Evolutionary conservation across 2,797 vertebrate genomes (phyloP).

Genomic region (Platalea minor): DNA sequence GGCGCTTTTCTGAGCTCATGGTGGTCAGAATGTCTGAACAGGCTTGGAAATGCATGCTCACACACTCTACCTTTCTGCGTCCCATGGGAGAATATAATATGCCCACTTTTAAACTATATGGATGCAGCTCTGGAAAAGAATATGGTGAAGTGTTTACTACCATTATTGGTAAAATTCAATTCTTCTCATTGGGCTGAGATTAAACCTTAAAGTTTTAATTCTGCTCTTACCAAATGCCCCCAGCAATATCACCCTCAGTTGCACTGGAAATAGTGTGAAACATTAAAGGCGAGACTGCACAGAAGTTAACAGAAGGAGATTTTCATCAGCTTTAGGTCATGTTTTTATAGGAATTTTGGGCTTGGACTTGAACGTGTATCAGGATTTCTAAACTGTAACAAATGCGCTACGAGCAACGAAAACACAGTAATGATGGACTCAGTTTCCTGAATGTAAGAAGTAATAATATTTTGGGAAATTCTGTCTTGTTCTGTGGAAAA

Average conservation of each 20-base stretch:
- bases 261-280: background rate
- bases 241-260: background rate
- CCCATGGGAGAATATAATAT: no score
- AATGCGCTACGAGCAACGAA: background rate
- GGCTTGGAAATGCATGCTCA: background rate
- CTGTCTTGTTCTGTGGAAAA: background rate
- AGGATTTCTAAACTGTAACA: background rate
- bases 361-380: background rate
- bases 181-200: background rate
- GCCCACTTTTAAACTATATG: background rate
- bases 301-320: background rate
- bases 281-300: background rate
- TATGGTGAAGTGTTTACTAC: background rate
- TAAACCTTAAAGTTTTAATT: background rate
- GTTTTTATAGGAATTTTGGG: background rate
- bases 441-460: background rate
- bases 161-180: background rate
- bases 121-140: background rate
- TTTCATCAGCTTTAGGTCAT: background rate
- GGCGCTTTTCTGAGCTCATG: fast-evolving
- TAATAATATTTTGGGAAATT: background rate
- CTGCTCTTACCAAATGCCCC: background rate
- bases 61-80: background rate
- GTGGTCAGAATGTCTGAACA: background rate
- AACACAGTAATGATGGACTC: background rate